Evolutionary conservation across 1,140 invertebrate species (phyloP), one percentile per base, ranked within the genome.

Genomic region (Calosoma granatense): DNA sequence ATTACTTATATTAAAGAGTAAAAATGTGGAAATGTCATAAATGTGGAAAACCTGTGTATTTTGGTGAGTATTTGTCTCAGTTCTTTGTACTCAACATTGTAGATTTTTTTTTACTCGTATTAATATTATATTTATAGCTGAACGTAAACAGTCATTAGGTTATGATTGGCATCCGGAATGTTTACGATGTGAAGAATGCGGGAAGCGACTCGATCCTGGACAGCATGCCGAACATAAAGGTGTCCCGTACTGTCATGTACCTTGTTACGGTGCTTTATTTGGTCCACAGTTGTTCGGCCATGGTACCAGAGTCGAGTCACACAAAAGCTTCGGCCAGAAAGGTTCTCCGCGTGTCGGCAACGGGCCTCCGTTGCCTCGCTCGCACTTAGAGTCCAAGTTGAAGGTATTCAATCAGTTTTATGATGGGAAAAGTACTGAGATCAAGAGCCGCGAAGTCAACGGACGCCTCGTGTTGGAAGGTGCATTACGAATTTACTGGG

Each of bases 141-240:
- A 94, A 77, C 81, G 91, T 63, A 92, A 92, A 73, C 87, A 92
- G 67, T 94, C 91, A 2, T 70, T 94, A 47, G 92, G 92, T 19
- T 93, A 92, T 69, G 91, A 94, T 68, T 95, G 92, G 91, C 92
- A 94, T 80, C 86, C 90, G 51, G 87, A 90, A 70, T 94, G 92
- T 76, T 78, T 95, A 60, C 78, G 85, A 57, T 95, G 92, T 72
- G 86, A 88, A 67, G 92, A 94, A 74, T 95, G 92, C 74, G 87
- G 87, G 3, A 94, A 94, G 72, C 79, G 89, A n/a, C 74, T 95
- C 30, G 86, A 92, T 70, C 86, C 90, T 57, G 92, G 92, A 22
- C 85, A 88, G 68, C 90, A 94, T 78, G 88, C 88, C 54, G 91
- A 94, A 87, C 90, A 93, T 70, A 92, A 94, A 76, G 88, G 88